Base-by-base conservation (phyloP, 2,797 vertebrate genomes). In the Catostomus latipinnis region DNA sequence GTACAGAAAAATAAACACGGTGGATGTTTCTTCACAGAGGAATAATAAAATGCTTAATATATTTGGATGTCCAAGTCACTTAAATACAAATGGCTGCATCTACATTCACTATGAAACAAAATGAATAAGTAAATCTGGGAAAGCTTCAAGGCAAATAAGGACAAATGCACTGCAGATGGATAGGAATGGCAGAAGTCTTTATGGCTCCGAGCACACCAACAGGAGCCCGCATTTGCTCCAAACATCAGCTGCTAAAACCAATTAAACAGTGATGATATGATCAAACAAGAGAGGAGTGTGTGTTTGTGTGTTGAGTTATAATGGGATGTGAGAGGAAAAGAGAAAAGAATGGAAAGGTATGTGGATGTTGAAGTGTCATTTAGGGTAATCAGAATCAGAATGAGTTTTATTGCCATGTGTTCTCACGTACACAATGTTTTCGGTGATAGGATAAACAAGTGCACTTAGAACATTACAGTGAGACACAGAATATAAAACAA, bases 201-300 rank as follows among this genome's bases (percentile, higher is more conserved):
- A 74, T 45, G 54, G 71, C 72, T 63, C 66, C 69, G 71, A 62
- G 63, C 43, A 6, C 71, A 78, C 57, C 70, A 82, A 16, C 10
- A 71, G 70, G 71, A 78, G 57, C 6, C 71, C 8, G 16, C 76
- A 80, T 73, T 84, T 82, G 73, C 57, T 80, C 58, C 46, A 22
- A 76, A 72, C 63, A 81, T 85, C 84, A 83, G 74, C 78, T 85
- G 81, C 78, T 81, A 81, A 81, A 79, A 83, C 62, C 69, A 46
- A 79, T 79, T 78, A 82, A 74, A 71, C 73, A 43, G 67, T 61
- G 57, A 84, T 54, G 65, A 65, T 43, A 58, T 65, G 52, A 82
- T 76, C 61, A 65, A 71, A 60, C 16, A 67, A 69, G 69, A 76
- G 52, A 16, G 58, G 12, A 49, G 70, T 50, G 66, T 14, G 43